phyloP scores from a whole-genome alignment of 1,140 invertebrate genomes.

The Ceratina japonica region DNA sequence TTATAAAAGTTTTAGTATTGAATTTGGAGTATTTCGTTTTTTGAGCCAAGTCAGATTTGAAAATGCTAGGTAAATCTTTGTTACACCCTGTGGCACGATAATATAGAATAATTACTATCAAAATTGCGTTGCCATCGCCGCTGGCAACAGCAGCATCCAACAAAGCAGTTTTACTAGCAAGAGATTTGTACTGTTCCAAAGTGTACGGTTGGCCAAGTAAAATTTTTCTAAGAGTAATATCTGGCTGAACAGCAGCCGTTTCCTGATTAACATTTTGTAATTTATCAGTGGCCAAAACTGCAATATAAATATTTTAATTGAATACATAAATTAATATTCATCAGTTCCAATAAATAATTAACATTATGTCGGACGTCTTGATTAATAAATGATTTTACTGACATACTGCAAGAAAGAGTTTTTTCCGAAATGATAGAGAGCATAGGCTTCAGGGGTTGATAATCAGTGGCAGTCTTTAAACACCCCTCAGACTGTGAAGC shows the following conservation, averaged over 20 bases:
- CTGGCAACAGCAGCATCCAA: constrained; percentile 78
- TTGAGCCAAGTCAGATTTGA: no score
- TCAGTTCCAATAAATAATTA: no score
- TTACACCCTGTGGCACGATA: neutral
- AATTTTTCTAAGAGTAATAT: constrained; percentile 76
- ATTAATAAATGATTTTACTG: constrained; percentile 25
- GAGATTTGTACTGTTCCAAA: constrained; percentile 79
- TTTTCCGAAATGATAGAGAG: constrained; percentile 75
- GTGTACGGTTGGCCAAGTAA: constrained; percentile 77
- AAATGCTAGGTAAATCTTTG: no score
- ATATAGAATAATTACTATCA: constrained; percentile 71
- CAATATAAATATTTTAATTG: constrained; percentile 27
- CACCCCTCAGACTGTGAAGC: constrained; percentile 63
- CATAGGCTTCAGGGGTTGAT: constrained; percentile 72
- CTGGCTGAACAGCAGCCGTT: constrained; percentile 64
- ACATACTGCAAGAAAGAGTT: constrained; percentile 73
- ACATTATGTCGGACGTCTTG: neutral
- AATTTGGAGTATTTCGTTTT: no score
- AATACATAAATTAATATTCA: neutral
- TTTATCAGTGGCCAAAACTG: constrained; percentile 71
- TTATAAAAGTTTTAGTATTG: no score
- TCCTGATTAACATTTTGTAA: constrained; percentile 63
- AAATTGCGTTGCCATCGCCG: constrained; percentile 81
- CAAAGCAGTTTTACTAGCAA: constrained; percentile 78
- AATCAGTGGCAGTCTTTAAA: constrained; percentile 63